Evolutionary conservation across 92 coral and sea anemone genomes (phyloP).

Genomic region (Paramuricea clavata): DNA sequence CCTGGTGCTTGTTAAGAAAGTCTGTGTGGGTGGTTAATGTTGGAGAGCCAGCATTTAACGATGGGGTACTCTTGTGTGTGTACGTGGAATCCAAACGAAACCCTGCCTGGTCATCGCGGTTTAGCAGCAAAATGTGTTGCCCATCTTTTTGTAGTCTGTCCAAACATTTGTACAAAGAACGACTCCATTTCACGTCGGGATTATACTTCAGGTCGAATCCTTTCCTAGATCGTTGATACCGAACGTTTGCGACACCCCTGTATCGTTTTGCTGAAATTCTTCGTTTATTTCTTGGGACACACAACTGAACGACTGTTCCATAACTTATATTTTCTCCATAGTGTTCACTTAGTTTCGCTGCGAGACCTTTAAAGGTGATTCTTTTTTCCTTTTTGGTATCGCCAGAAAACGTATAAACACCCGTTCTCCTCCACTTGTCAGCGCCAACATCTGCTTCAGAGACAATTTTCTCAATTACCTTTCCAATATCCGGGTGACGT

Average conservation of each 20-base stretch:
- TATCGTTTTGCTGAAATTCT: constrained; percentile 48
- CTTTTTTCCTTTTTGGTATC: constrained; percentile 46
- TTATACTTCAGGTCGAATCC: constrained; percentile 55
- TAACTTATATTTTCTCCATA: constrained; percentile 53
- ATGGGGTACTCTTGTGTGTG: constrained; percentile 51
- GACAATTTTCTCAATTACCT: constrained; percentile 38
- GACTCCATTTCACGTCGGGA: constrained; percentile 62
- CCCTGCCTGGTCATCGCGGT: constrained; percentile 57
- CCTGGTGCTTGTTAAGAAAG: constrained; percentile 50
- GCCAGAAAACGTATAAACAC: constrained; percentile 51
- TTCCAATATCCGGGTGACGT: constrained; percentile 45
- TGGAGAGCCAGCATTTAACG: constrained; percentile 37
- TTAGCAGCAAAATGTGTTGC: constrained; percentile 37
- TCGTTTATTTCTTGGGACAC: constrained; percentile 54
- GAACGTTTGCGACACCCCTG: constrained; percentile 59
- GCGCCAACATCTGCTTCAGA: constrained; percentile 47
- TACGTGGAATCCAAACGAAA: constrained; percentile 58
- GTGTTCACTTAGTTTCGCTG: constrained; percentile 34
- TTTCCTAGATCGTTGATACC: constrained; percentile 50
- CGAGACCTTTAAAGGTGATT: constrained; percentile 33
- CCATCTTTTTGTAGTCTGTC: constrained; percentile 49
- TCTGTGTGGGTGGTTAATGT: constrained; percentile 50
- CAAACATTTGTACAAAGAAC: constrained; percentile 37
- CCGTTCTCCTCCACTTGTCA: constrained; percentile 54
- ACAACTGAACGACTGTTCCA: constrained; percentile 60